phyloP scores from a whole-genome alignment of 2,888 invertebrate genomes.

The Trimorus sp. region DNA sequence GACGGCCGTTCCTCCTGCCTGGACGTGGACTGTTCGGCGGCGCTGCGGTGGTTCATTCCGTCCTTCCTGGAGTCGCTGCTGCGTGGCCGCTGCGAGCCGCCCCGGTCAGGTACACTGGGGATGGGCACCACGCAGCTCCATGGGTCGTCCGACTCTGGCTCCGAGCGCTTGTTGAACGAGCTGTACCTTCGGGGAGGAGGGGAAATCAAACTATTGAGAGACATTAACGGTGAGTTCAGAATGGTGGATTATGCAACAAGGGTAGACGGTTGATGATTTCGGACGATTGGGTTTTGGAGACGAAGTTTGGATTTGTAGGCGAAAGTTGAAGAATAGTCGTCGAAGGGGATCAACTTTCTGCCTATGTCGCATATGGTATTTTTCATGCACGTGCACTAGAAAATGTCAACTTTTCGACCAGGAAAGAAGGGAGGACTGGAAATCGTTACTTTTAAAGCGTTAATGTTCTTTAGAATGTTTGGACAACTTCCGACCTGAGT shows the following conservation, averaged over 20 bases:
- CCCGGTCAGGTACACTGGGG: constrained; percentile 64
- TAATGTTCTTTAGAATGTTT: no score
- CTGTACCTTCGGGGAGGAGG: constrained; percentile 74
- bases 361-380: no score
- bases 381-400: no score
- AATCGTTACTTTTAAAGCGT: no score
- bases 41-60: constrained; percentile 66
- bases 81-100: constrained; percentile 71
- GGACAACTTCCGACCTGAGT: no score
- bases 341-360: no score
- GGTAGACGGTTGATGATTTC: not conserved
- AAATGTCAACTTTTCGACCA: no score
- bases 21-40: constrained; percentile 54
- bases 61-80: constrained; percentile 76
- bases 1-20: constrained; percentile 64
- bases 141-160: constrained; percentile 77
- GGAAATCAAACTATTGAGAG: constrained; percentile 41
- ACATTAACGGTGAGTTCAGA: no score
- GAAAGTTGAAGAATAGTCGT: no score
- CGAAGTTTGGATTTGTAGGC: no score
- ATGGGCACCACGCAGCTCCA: constrained; percentile 77
- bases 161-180: constrained; percentile 79
- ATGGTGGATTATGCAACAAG: no score
- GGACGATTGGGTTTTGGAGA: not conserved
- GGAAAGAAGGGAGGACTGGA: no score